Conservation (phyloP, 2,113 vertebrate genomes). For the Anser cygnoides region DNA sequence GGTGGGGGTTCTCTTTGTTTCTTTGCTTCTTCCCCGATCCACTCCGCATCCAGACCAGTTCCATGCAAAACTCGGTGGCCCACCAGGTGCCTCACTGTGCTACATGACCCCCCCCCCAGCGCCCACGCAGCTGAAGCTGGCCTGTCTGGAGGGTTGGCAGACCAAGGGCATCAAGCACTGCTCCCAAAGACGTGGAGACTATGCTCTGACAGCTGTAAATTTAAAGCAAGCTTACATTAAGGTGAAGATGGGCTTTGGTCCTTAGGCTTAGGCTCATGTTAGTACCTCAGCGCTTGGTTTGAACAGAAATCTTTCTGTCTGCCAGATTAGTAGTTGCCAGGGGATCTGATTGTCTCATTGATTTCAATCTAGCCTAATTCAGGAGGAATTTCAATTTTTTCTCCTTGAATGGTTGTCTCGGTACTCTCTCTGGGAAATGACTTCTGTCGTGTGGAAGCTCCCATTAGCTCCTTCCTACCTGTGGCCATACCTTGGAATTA, state of each 20-base stretch:
- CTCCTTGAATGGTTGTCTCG: not conserved
- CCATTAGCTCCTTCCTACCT: not conserved
- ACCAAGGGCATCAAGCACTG: not conserved
- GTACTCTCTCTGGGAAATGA: not conserved
- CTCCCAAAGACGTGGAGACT: not conserved
- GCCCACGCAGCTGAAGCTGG: not conserved
- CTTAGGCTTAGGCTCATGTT: rapidly evolving
- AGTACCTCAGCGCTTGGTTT: rapidly evolving
- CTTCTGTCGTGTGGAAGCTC: not conserved
- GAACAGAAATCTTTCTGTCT: not conserved
- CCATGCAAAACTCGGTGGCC: not conserved
- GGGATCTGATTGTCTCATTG: not conserved
- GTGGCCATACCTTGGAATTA: rapidly evolving
- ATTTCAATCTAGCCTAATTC: not conserved
- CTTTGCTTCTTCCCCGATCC: not conserved
- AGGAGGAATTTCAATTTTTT: not conserved
- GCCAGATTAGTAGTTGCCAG: not conserved
- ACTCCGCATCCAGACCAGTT: not conserved
- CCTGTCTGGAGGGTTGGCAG: not conserved
- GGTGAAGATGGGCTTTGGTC: not conserved
- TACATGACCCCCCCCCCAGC: no score
- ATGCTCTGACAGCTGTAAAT: not conserved
- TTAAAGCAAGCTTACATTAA: not conserved
- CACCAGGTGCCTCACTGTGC: not conserved
- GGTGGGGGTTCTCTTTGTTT: not conserved